phyloP scores from a whole-genome alignment of 2,888 invertebrate species.

The Cephus runcator region DNA sequence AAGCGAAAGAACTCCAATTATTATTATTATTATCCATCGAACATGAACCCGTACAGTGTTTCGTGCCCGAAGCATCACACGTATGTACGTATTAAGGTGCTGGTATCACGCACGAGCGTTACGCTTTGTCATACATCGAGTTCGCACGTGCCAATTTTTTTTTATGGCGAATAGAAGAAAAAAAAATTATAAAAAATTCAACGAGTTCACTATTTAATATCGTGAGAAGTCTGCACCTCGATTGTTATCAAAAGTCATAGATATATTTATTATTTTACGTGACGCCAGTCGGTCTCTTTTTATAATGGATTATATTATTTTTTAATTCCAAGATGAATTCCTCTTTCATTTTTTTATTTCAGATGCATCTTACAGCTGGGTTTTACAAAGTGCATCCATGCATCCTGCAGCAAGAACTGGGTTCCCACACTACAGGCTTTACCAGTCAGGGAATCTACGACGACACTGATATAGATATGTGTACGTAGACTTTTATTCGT shows the following conservation, averaged over 20 bases:
- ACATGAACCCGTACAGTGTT: background rate
- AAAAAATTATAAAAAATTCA: background rate
- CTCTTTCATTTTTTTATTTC: background rate
- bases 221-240: background rate
- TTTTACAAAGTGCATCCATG: background rate
- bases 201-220: background rate
- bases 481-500: background rate
- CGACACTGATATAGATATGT: background rate
- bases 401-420: background rate
- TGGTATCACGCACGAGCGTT: background rate
- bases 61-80: background rate
- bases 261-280: background rate
- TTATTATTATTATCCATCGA: background rate
- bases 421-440: background rate
- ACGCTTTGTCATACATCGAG: background rate
- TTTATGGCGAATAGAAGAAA: background rate
- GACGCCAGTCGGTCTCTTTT: background rate
- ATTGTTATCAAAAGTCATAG: background rate
- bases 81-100: background rate
- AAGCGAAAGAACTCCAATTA: background rate
- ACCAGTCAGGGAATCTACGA: background rate
- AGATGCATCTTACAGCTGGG: background rate
- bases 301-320: background rate
- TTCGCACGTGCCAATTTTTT: background rate
- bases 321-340: background rate